Conservation (phyloP, 2,113 vertebrate genomes). For the Sula dactylatra region DNA sequence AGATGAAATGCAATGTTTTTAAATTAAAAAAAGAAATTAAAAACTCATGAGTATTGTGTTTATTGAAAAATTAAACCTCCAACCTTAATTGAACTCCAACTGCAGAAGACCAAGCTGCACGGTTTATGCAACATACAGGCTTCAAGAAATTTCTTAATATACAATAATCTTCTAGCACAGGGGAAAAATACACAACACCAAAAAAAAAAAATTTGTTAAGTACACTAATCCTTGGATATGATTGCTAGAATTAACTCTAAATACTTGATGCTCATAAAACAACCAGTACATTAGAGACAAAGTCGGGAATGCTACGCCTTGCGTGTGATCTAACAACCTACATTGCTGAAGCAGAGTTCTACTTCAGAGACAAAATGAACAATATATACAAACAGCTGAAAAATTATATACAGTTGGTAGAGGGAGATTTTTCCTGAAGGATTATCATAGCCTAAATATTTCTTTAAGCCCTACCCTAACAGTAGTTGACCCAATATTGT, state of each 20-base stretch:
- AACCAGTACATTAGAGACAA: neutral
- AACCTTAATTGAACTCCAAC: neutral
- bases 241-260: neutral
- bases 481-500: conserved; percentile 21
- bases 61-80: neutral
- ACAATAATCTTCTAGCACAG: neutral
- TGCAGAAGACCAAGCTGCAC: neutral
- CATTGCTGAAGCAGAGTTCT: neutral
- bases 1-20: neutral
- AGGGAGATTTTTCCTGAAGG: conserved; percentile 31
- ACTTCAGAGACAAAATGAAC: neutral
- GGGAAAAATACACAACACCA: no score
- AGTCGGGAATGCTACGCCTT: neutral
- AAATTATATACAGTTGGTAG: conserved; percentile 40
- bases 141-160: neutral
- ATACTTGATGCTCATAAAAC: neutral
- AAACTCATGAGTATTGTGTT: neutral
- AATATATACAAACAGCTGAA: conserved; percentile 40
- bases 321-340: neutral
- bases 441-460: conserved; percentile 57
- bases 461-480: conserved; percentile 47
- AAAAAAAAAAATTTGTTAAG: no score
- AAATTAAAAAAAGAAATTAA: neutral
- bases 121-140: neutral
- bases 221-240: neutral